A percentile compares a stretch with the other conserved stretches of the same genome.
These are phyloP conservation scores for Gryon sp. DNA, from an alignment of 1,140 invertebrate species.

Conservation along the genomic window DNA sequence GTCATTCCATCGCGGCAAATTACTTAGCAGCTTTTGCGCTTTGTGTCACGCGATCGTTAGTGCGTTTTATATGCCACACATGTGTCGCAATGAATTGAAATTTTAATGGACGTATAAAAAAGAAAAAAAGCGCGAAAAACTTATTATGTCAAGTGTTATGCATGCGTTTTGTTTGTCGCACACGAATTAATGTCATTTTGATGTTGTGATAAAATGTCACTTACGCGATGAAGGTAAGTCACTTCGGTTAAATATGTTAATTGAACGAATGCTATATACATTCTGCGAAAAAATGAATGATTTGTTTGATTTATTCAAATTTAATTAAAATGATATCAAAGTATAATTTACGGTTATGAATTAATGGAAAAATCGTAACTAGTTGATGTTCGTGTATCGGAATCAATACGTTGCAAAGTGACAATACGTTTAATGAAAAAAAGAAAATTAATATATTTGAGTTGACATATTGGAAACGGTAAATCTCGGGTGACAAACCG, in stretches of 20 bases:
- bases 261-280: background rate
- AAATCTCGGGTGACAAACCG: too few relatives aligned
- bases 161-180: too few relatives aligned
- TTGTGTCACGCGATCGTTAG: constrained; percentile 3
- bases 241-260: background rate
- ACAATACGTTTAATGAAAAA: too few relatives aligned
- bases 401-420: too few relatives aligned
- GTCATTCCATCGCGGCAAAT: constrained; percentile 21
- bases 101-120: constrained; percentile 20
- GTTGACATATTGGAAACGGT: too few relatives aligned
- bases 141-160: constrained; percentile 22
- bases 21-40: constrained; percentile 23
- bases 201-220: constrained; percentile 17
- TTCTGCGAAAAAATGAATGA: too few relatives aligned
- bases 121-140: background rate
- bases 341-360: too few relatives aligned
- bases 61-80: constrained; percentile 14
- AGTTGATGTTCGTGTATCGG: too few relatives aligned
- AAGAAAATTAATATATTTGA: too few relatives aligned
- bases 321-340: too few relatives aligned
- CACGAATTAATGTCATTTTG: constrained; percentile 23
- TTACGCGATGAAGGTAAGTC: background rate
- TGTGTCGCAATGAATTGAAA: constrained; percentile 22
- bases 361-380: too few relatives aligned
- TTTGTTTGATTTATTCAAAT: too few relatives aligned